These are phyloP conservation scores for cattle (Bos taurus) DNA, from an alignment of 2,113 vertebrate species.

Conservation along the genomic window ARS-UCD2.0 NC_037331.1:114373501-114374000, in stretches of 20 bases:
- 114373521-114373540: not conserved
- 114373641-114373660: not conserved
- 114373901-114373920: not conserved
- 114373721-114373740: not conserved
- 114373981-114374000: not conserved
- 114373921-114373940: not conserved
- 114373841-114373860: not conserved
- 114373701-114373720: not conserved
- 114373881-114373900: not conserved
- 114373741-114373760: not conserved
- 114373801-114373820: not conserved
- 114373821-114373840: not conserved
- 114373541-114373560: not conserved
- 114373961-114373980: not conserved
- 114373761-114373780: not conserved
- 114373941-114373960: not conserved
- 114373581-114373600: not conserved
- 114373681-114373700: not conserved
- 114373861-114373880: not conserved
- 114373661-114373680: not conserved
- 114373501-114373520: not conserved
- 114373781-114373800: not conserved
- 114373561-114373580: not conserved
- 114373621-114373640: not conserved
- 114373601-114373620: not conserved